These are phyloP conservation scores for Colaptes auratus DNA, from an alignment of 2,113 vertebrate genomes.

Conservation along the genomic window DNA sequence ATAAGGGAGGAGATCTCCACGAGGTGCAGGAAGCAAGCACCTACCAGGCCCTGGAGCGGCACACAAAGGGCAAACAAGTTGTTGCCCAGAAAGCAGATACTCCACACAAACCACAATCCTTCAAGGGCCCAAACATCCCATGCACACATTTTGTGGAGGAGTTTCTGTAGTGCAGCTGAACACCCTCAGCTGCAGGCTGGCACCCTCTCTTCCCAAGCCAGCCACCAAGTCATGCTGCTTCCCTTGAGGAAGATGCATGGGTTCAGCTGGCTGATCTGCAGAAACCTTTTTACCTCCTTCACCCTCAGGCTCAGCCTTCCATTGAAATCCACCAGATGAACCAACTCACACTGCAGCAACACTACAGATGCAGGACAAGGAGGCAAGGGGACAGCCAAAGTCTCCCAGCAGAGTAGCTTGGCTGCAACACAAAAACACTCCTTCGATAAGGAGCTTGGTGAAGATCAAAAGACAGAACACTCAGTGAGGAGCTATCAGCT, in stretches of 20 bases:
- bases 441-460: background rate
- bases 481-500: background rate
- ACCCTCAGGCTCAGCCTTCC: background rate
- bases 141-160: fast-evolving
- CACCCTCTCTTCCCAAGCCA: background rate
- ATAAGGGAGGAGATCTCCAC: background rate
- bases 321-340: constrained; percentile 12
- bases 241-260: background rate
- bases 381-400: background rate
- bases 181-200: background rate
- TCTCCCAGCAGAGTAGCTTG: background rate
- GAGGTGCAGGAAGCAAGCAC: background rate
- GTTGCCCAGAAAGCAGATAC: background rate
- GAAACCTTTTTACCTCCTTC: background rate
- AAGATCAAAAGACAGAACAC: background rate
- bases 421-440: background rate
- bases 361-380: background rate
- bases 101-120: background rate
- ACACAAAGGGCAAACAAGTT: background rate
- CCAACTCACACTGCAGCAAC: background rate
- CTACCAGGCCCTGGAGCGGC: background rate
- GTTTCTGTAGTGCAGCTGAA: background rate
- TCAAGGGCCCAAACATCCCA: background rate
- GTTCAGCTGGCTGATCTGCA: background rate
- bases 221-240: background rate